Base-by-base conservation (phyloP, 2,113 vertebrate species). In the Colossoma macropomum region DNA sequence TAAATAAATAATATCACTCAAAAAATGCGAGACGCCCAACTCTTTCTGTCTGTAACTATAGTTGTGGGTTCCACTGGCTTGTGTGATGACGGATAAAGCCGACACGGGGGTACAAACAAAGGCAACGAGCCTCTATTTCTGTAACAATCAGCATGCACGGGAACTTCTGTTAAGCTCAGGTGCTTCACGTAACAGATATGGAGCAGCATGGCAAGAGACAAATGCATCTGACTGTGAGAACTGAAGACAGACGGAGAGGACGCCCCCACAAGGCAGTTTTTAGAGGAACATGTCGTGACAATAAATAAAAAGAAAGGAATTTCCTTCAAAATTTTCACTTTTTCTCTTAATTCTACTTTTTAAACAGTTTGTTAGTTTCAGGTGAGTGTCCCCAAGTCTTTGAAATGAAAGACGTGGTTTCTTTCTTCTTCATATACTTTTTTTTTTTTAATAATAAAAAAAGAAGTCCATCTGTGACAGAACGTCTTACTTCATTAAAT, bases 401-500 rank as follows among this genome's bases (percentile, higher is more conserved):
- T 95, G 90, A 94, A 95, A 95, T 94, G 86, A 95, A 95, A 95
- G 94, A 94, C 94, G 93, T 94, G 88, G 91, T 91, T 91, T 94
- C 59, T 83, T 77, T 82, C 63, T 79, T 94, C 92, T 95, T 95
- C 93, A 94, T 95, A 94, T 94, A 94, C 87, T 92, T 92, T 92
- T 92, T 92, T 92, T n/a, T 83, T 85, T 73, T 91, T 92, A 90
- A 91, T 92, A 93, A 94, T 92, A 94, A 92, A 88, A 38, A 94
- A 94, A 83, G 66, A 93, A 93, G 92, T 95, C 92, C 93, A 94
- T 94, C 93, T 93, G 92, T 93, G 93, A 94, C 93, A 94, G 93
- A 94, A 95, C 72, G 91, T 92, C 91, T 94, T 95, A 95, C 94
- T 95, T 95, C 93, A 95, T 94, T 94, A 92, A 93, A 93, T 94